phyloP scores from a whole-genome alignment of 2,113 vertebrate genomes.

The Aegotheles bennettii region DNA sequence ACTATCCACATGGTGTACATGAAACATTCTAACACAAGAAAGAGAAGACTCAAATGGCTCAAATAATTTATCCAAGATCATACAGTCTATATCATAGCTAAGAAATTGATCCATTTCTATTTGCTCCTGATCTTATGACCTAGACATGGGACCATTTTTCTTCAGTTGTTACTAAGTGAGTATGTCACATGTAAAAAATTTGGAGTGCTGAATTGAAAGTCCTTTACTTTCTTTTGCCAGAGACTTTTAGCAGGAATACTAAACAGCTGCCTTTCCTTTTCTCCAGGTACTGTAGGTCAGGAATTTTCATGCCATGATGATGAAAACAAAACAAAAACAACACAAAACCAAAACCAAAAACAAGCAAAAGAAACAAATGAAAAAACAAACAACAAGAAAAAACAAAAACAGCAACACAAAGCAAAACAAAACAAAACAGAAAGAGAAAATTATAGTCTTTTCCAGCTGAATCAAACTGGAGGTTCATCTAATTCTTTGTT shows the following conservation, averaged over 20 bases:
- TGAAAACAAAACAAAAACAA: no score
- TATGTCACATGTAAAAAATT: neutral
- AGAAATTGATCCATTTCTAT: neutral
- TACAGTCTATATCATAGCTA: neutral
- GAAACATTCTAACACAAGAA: neutral
- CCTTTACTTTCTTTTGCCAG: neutral
- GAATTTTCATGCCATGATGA: neutral
- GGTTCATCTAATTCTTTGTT: neutral
- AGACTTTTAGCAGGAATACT: neutral
- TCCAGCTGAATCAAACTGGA: neutral
- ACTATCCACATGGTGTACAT: neutral
- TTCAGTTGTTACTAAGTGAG: neutral
- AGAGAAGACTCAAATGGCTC: neutral
- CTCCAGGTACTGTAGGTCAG: neutral
- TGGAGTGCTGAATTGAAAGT: neutral
- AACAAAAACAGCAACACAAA: no score
- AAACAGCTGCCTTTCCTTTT: neutral
- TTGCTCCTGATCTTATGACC: neutral
- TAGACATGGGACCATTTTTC: neutral
- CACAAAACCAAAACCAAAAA: neutral
- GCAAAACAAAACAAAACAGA: neutral
- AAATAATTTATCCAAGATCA: neutral
- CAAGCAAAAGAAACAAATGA: no score
- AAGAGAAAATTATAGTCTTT: neutral
- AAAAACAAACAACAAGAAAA: no score